Evolutionary conservation across 1,140 invertebrate species (phyloP), one percentile per base, ranked within the genome.

Genomic region (Manduca sexta): DNA sequence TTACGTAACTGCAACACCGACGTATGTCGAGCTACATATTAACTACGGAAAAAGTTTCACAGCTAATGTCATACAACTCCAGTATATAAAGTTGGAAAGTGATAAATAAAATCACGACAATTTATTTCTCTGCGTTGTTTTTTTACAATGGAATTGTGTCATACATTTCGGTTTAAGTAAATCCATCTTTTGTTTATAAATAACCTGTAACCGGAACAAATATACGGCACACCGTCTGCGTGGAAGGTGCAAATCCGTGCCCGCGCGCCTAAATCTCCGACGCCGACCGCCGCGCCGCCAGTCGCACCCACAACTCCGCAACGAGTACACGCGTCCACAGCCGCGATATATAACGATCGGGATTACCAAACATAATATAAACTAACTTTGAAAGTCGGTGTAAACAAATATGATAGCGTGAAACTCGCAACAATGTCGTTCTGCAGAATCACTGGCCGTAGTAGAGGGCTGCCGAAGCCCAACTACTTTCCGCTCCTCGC

Each of bases 401-500:
- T 72, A 80, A 77, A 82, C 72, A 80, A 35, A 45, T 73, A 85
- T 85, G 81, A 62, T 48, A 52, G 65, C 63, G 54, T 85, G 60
- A 73, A 61, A 49, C 18, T 49, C 31, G 52, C 40, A 49, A 76
- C 64, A 41, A 90, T 92, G 89, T 92, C 92, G 38, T 93, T 90
- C 72, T 95, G 93, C 83, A 91, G 93, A 76, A 95, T 95, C 49
- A 95, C 94, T 26, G 93, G 93, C 26, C 90, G 89, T 60, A 93
- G 92, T 74, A 88, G 93, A 34, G 93, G 92, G 56, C 89, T 95
- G 54, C 93, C 93, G 33, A 92, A 94, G 60, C 92, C 93, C 21
- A 93, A 95, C 81, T 95, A 95, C 72, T 93, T 95, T 64, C 94
- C 94, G 2, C 85, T 95, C 17, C 83, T 95, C 18, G 93, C 93